Evolutionary conservation across 2,113 vertebrate species (phyloP), one percentile per base, ranked within the genome.

Genomic region (Lonchura striata): DNA sequence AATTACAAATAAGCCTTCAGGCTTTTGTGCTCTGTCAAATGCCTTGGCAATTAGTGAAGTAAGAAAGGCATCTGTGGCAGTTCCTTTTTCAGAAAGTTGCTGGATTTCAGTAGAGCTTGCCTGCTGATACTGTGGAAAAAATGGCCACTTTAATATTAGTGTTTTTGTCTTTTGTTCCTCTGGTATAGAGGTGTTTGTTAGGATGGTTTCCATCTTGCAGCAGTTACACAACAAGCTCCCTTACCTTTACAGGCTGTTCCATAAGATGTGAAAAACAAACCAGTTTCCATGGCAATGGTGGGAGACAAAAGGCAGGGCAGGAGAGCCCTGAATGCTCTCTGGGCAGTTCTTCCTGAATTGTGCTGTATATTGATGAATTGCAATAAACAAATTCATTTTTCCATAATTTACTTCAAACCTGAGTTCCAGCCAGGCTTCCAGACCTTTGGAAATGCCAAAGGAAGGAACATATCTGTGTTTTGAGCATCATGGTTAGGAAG

Each of bases 401-500:
- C 22, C 15, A 2, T 68, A 0, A 42, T 42, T 83, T 11, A 7
- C 25, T 53, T 57, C 1, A 70, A 64, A 21, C 18, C 9, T 53
- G 15, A 12, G 7, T 69, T 89, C 59, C n/a, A 10, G 1, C 21
- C 50, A 30, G 11, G 42, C 59, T 90, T 53, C 23, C 41, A 57
- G 3, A 39, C 27, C 37, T 46, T 4, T 50, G 35, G 63, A 41
- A 37, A 18, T 33, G 15, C 24, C 24, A 18, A n/a, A n/a, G 41
- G 41, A 25, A 57, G 64, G 57, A 70, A 5, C 10, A 28, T 0
- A 5, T 0, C 8, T 69, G 8, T 2, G 1, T 81, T 69, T n/a
- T 53, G 46, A 71, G 22, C 41, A 11, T 12, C 1, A 0, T 17
- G 31, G 13, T 57, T 72, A 39, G n/a, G 25, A 19, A 22, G 35